phyloP scores from a whole-genome alignment of 2,888 invertebrate species.

The Diploptera punctata region DNA sequence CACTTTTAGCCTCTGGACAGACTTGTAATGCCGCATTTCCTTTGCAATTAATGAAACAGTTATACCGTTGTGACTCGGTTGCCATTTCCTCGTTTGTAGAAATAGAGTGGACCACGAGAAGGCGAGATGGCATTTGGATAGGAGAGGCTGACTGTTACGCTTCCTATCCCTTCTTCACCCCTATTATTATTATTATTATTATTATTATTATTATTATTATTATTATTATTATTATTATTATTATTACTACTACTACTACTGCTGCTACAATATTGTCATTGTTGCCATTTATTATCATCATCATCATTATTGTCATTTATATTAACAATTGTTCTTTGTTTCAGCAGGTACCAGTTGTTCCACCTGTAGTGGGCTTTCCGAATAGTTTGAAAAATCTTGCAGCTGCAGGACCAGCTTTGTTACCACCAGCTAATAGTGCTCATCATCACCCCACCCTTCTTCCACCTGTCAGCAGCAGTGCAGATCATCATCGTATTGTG shows the following conservation, averaged over 20 bases:
- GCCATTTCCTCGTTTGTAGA: no score
- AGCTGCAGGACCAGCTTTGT: background rate
- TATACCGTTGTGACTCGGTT: no score
- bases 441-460: conserved; percentile 5
- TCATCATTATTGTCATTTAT: background rate
- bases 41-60: no score
- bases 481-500: background rate
- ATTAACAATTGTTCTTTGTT: background rate
- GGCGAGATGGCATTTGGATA: no score
- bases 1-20: no score
- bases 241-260: no score
- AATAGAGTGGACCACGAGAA: no score
- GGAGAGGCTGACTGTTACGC: no score
- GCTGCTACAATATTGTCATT: no score
- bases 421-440: background rate
- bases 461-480: background rate
- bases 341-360: conserved; percentile 7
- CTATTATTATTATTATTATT: background rate
- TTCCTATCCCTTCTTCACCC: no score
- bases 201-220: background rate
- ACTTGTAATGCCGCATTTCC: no score
- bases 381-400: background rate
- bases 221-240: background rate
- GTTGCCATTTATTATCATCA: no score
- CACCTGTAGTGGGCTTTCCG: background rate